phyloP scores from a whole-genome alignment of 1,140 invertebrate genomes.

The Trissolcus basalis region DNA sequence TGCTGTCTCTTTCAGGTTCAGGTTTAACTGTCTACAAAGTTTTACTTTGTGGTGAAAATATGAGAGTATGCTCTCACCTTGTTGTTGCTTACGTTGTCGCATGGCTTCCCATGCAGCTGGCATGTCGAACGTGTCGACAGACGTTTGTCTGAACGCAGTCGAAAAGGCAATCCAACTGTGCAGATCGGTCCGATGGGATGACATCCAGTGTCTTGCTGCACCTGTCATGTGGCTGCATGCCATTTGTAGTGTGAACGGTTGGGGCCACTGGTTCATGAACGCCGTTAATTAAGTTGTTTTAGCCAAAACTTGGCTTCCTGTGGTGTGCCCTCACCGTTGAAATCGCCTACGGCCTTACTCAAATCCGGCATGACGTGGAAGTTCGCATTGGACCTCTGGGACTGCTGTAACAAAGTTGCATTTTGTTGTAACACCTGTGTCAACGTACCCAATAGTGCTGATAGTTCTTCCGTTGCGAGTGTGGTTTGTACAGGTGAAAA shows the following conservation, averaged over 20 bases:
- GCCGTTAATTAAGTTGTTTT: background rate
- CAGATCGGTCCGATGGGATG: background rate
- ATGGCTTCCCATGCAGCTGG: conserved; percentile 4
- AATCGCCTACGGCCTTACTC: too few species aligned
- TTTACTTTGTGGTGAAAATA: conserved; percentile 12
- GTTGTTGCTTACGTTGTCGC: background rate
- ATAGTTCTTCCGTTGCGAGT: background rate
- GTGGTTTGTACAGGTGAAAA: too few species aligned
- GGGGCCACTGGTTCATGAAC: background rate
- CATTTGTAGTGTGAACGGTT: background rate
- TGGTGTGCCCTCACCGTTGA: too few species aligned
- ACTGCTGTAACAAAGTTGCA: background rate
- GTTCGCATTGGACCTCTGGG: background rate
- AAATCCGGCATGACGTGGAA: conserved; percentile 5
- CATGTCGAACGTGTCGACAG: background rate
- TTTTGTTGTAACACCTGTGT: background rate
- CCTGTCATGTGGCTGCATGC: conserved; percentile 6
- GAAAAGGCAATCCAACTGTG: background rate
- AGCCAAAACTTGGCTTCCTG: background rate
- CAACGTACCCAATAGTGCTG: background rate
- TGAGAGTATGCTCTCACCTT: background rate
- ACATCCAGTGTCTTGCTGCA: background rate
- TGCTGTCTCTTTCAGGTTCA: conserved; percentile 5
- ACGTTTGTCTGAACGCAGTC: background rate
- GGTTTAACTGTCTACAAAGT: background rate